phyloP scores from a whole-genome alignment of 2,888 invertebrate genomes.

The Sarcophaga variegata region DNA sequence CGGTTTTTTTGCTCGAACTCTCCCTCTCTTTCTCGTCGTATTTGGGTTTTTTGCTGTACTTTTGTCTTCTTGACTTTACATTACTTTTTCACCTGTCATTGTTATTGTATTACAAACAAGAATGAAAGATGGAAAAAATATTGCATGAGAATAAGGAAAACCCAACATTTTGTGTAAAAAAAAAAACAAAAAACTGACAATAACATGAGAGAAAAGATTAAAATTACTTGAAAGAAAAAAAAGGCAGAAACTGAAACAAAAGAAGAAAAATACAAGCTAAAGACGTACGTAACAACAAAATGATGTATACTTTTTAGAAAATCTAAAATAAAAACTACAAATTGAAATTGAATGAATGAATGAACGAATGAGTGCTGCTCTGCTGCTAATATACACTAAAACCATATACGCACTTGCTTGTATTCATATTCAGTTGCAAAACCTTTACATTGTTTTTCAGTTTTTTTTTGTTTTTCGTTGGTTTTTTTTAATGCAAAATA shows the following conservation, averaged over 20 bases:
- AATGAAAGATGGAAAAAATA: slow-evolving; percentile 17
- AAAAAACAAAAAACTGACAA: neutral
- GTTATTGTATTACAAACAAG: slow-evolving; percentile 52
- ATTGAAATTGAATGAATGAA: slow-evolving; percentile 41
- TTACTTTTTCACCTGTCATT: slow-evolving; percentile 58
- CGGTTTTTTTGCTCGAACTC: neutral
- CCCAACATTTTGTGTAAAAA: no score
- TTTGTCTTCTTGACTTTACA: slow-evolving; percentile 47
- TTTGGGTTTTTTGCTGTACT: no score
- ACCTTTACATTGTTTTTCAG: no score
- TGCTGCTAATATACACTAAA: neutral
- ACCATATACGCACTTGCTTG: neutral
- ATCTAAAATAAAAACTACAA: slow-evolving; percentile 42
- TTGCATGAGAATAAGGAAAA: neutral
- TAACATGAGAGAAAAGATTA: slow-evolving; percentile 21
- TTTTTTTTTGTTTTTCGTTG: no score
- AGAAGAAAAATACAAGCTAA: no score
- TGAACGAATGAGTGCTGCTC: neutral
- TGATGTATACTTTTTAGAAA: neutral
- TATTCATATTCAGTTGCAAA: neutral
- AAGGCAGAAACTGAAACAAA: neutral
- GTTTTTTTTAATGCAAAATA: no score
- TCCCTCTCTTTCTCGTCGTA: no score
- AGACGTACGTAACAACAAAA: no score
- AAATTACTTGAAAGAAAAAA: neutral